Evolutionary conservation across 1,140 invertebrate genomes (phyloP).

Genomic region (Drosophila erecta): DNA sequence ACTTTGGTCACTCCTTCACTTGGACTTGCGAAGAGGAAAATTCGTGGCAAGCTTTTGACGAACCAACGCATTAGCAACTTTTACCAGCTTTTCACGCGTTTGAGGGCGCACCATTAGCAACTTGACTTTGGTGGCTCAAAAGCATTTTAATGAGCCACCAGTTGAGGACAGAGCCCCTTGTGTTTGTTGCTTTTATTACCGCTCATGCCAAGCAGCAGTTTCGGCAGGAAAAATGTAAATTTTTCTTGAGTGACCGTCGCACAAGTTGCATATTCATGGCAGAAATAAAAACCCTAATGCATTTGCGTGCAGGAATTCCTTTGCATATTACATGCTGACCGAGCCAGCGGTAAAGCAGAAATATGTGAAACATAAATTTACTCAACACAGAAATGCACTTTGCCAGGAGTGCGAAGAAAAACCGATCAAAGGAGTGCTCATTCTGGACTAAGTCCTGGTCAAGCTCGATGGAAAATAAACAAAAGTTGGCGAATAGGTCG

Average conservation of each 20-base stretch:
- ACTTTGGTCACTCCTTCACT: conserved; percentile 33
- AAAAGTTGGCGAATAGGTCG: conserved; percentile 38
- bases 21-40: conserved; percentile 31
- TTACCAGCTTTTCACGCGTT: conserved; percentile 37
- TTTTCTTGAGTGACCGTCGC: conserved; percentile 37
- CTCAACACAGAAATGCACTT: conserved; percentile 62
- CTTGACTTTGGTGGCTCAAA: conserved; percentile 53
- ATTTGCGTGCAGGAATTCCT: conserved; percentile 53
- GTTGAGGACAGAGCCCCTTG: conserved; percentile 13
- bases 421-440: conserved; percentile 15
- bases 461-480: conserved; percentile 52
- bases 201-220: conserved; percentile 50
- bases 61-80: conserved; percentile 59
- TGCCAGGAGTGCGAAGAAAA: conserved; percentile 9
- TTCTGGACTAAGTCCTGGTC: conserved; percentile 22
- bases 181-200: conserved; percentile 3
- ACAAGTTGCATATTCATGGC: conserved; percentile 67
- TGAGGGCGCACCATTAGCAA: conserved; percentile 57
- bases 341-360: conserved; percentile 16
- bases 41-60: conserved; percentile 54
- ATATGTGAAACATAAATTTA: conserved; percentile 37
- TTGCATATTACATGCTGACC: conserved; percentile 56
- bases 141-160: conserved; percentile 71
- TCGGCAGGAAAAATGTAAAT: conserved; percentile 61
- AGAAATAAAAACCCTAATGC: conserved; percentile 53